Evolutionary conservation across 2,888 invertebrate genomes (phyloP).

Genomic region (Mimachlamys varia): DNA sequence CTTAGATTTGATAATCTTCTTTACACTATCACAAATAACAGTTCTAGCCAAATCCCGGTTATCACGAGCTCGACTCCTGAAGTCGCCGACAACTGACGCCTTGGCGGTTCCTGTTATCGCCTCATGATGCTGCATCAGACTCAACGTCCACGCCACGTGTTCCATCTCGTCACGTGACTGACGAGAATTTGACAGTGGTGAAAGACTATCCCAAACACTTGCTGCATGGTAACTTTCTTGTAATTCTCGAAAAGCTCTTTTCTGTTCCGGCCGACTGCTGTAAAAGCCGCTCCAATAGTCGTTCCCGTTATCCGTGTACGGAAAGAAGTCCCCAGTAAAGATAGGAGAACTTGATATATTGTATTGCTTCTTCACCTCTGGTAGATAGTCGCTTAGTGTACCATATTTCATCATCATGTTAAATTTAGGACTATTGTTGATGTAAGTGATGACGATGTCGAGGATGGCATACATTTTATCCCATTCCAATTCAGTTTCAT

Average conservation of each 20-base stretch:
- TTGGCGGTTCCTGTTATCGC: slow-evolving; percentile 97
- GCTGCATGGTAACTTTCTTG: slow-evolving; percentile 58
- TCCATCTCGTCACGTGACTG: slow-evolving; percentile 80
- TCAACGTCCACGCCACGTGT: slow-evolving; percentile 88
- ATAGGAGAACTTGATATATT: slow-evolving; percentile 58
- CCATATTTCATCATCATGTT: slow-evolving; percentile 72
- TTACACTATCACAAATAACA: slow-evolving; percentile 19
- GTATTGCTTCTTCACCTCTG: slow-evolving; percentile 36
- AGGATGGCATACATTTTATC: slow-evolving; percentile 72
- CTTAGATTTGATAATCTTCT: background rate
- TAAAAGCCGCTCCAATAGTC: slow-evolving; percentile 79
- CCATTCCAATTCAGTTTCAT: slow-evolving; percentile 69
- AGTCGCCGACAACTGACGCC: slow-evolving; percentile 94
- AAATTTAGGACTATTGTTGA: slow-evolving; percentile 67
- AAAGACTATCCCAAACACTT: slow-evolving; percentile 43
- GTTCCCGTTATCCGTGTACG: slow-evolving; percentile 69
- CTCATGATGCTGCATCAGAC: slow-evolving; percentile 98
- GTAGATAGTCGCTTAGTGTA: slow-evolving; percentile 75
- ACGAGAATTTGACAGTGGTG: slow-evolving; percentile 66
- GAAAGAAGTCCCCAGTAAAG: slow-evolving; percentile 73
- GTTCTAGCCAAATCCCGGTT: background rate
- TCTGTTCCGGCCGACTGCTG: slow-evolving; percentile 77
- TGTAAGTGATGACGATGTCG: slow-evolving; percentile 71
- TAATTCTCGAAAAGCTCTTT: slow-evolving; percentile 66
- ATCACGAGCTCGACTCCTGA: slow-evolving; percentile 80